A percentile compares a stretch with the other conserved stretches of the same genome.
These are phyloP conservation scores for Bibio marci DNA, from an alignment of 2,888 invertebrate genomes.

Conservation along the genomic window DNA sequence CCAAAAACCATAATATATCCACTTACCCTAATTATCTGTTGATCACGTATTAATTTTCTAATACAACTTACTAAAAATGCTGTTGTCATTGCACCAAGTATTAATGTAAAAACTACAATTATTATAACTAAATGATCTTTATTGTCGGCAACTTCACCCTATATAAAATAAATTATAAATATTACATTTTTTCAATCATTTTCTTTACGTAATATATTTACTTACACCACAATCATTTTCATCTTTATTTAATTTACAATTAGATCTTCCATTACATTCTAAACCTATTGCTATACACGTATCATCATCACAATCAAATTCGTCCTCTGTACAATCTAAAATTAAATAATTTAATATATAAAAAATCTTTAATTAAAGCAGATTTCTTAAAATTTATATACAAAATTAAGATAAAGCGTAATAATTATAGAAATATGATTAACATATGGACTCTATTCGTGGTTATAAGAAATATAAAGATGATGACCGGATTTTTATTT, in stretches of 20 bases:
- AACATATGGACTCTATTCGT: no score
- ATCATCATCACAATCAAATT: constrained; percentile 75
- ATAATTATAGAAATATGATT: no score
- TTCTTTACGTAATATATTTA: not conserved
- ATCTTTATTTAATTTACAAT: constrained; percentile 72
- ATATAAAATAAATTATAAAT: constrained; percentile 6
- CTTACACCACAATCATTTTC: constrained; percentile 40
- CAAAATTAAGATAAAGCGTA: no score
- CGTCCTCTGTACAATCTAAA: constrained; percentile 31
- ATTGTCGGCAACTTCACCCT: constrained; percentile 21
- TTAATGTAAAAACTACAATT: constrained; percentile 70
- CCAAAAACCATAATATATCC: no score
- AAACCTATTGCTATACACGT: constrained; percentile 60
- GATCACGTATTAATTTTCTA: constrained; percentile 70
- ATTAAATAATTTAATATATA: not conserved
- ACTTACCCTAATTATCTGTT: constrained; percentile 68
- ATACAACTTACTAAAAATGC: constrained; percentile 80
- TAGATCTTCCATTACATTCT: constrained; percentile 52
- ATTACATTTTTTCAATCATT: constrained; percentile 3
- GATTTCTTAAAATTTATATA: no score
- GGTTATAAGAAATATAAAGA: no score
- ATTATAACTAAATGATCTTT: constrained; percentile 70
- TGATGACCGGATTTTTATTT: no score
- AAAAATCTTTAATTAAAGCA: not conserved
- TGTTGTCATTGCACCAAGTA: constrained; percentile 74